A percentile compares a stretch with the other conserved stretches of the same genome.
These are phyloP conservation scores for Nemopilema nomurai DNA, from an alignment of 30 jellyfish, hydroid and myxozoan genomes.

Conservation along the genomic window DNA sequence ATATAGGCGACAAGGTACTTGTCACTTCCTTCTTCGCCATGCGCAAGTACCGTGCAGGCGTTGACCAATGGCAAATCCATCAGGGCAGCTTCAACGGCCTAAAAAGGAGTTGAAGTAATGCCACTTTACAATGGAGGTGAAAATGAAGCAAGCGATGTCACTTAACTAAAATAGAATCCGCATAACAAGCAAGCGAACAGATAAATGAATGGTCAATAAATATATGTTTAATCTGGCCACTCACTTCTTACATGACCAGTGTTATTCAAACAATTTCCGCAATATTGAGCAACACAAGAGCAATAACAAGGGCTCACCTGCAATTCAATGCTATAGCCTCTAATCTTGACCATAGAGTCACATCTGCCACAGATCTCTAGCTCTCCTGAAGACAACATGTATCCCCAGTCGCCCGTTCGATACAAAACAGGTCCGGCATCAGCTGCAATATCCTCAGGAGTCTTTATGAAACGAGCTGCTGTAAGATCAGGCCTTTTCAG, in stretches of 20 bases:
- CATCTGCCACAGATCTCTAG: constrained; percentile 93
- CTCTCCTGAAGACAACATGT: constrained; percentile 84
- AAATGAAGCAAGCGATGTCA: too few relatives aligned
- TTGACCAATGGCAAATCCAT: constrained; percentile 63
- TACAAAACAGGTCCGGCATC: constrained; percentile 64
- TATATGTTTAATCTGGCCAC: too few relatives aligned
- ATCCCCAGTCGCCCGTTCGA: constrained; percentile 96
- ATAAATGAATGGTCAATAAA: too few relatives aligned
- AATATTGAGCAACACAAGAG: background rate
- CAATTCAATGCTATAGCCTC: constrained; percentile 89
- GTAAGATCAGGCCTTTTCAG: constrained; percentile 79
- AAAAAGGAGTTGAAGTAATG: too few relatives aligned
- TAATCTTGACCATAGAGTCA: constrained; percentile 89
- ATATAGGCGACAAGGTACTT: constrained; percentile 86
- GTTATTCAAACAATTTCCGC: too few relatives aligned
- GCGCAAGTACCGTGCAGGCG: constrained; percentile 89
- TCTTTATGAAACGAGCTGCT: constrained; percentile 57
- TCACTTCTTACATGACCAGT: too few relatives aligned
- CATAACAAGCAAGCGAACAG: too few relatives aligned
- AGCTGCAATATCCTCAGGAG: constrained; percentile 40
- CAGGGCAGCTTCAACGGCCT: constrained; percentile 92
- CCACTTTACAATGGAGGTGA: too few relatives aligned
- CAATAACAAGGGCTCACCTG: constrained; percentile 74
- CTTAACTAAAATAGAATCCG: too few relatives aligned
- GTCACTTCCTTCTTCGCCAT: constrained; percentile 91